These are phyloP conservation scores for Drosophila subpulchrella DNA, from an alignment of 1,140 invertebrate genomes.

Conservation along the genomic window DNA sequence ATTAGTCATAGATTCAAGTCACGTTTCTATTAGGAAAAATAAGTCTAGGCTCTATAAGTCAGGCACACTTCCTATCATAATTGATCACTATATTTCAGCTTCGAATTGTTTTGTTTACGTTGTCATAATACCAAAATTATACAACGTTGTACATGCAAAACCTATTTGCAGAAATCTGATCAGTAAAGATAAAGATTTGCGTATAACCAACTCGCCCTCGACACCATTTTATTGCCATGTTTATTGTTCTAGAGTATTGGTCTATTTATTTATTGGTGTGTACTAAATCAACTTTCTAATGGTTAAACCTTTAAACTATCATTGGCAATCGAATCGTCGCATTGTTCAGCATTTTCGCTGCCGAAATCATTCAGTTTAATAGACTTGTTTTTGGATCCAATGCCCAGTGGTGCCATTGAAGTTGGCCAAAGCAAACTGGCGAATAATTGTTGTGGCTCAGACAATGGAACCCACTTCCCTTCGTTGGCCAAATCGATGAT, in stretches of 20 bases:
- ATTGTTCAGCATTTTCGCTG: constrained; percentile 17
- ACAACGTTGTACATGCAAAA: not conserved
- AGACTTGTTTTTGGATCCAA: constrained; percentile 20
- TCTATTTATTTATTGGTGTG: no score
- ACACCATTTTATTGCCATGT: not conserved
- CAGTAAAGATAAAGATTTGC: constrained; percentile 16
- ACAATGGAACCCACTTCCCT: constrained; percentile 37
- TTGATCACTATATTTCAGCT: not conserved
- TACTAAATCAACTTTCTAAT: not conserved
- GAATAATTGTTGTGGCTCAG: constrained; percentile 43
- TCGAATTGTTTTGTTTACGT: not conserved
- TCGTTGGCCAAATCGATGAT: constrained; percentile 17
- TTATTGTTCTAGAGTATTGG: not conserved
- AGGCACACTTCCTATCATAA: constrained; percentile 18
- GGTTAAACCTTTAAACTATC: not conserved
- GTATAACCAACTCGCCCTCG: constrained; percentile 10
- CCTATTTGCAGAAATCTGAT: constrained; percentile 30
- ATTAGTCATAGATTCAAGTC: constrained; percentile 22
- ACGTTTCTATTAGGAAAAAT: constrained; percentile 15
- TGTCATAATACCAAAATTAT: not conserved
- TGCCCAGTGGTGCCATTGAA: constrained; percentile 33
- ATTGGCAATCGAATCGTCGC: constrained; percentile 3
- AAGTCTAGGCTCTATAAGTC: not conserved
- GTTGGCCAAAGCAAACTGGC: constrained; percentile 42
- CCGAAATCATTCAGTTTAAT: constrained; percentile 43